Conservation (phyloP, 2,113 vertebrate genomes). For the Canis aureus region DNA sequence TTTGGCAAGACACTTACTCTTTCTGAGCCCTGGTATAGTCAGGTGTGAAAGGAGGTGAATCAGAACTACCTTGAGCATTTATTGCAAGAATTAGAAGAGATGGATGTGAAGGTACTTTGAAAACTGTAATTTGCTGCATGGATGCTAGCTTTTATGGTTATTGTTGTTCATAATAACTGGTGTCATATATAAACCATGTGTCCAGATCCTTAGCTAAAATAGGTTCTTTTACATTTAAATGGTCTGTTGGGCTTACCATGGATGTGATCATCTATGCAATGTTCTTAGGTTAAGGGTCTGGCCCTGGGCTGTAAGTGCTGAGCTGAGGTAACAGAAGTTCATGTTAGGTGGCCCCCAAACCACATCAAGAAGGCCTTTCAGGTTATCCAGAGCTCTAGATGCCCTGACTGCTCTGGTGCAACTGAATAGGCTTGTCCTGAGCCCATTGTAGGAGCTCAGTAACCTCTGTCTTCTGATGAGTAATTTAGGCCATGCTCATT, state of each 20-base stretch:
- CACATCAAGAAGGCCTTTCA: neutral
- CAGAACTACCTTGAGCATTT: neutral
- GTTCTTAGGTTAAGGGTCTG: neutral
- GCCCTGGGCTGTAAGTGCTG: neutral
- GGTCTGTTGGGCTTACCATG: neutral
- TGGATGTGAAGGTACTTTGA: neutral
- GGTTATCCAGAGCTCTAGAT: neutral
- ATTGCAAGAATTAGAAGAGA: neutral
- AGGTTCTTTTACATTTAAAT: conserved; percentile 18
- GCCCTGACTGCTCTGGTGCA: neutral
- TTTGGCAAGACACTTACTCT: neutral
- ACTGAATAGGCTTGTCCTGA: neutral
- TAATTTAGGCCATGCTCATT: neutral
- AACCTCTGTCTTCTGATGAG: neutral
- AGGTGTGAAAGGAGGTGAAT: neutral
- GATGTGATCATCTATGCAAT: neutral
- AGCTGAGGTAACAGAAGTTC: neutral
- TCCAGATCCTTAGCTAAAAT: conserved; percentile 3
- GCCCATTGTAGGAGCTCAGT: neutral
- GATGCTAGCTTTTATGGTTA: conserved; percentile 39
- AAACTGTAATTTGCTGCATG: neutral
- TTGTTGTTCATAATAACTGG: conserved; percentile 20
- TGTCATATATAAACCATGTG: conserved; percentile 9
- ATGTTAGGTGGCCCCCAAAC: neutral
- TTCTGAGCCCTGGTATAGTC: neutral